Evolutionary conservation across 2,113 vertebrate genomes (phyloP), one percentile per base, ranked within the genome.

Genomic region (Anseranas semipalmata): DNA sequence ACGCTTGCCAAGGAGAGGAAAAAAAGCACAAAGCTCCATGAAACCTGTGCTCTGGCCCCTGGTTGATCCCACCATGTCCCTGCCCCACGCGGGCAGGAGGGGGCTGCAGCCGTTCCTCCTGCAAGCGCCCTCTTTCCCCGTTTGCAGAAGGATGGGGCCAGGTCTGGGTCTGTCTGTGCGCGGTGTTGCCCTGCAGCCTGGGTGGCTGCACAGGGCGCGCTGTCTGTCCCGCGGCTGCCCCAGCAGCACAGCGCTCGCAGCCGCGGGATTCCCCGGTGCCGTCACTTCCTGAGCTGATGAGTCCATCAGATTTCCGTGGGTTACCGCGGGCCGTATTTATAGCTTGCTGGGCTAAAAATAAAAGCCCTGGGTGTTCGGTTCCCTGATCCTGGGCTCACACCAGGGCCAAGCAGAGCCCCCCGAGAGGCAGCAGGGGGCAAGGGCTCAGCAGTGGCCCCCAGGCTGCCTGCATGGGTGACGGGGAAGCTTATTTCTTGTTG

Each of bases 291-390:
- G 0, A 37, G 46, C 90, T 12, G 7, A 70, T 80, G 48, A 3
- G 3, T 48, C 9, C 0, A 70, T 89, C 67, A 1, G 62, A 76
- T 93, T 88, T 75, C 78, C 3, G 0, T 41, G 71, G 67, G 81
- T 66, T 45, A n/a, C 90, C 1, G 0, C 35, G 50, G 56, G 39
- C 46, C 84, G 24, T 91, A 90, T 93, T 94, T 92, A 85, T 53
- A 93, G 77, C 20, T 66, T 15, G 13, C 45, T 45, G 62, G 21
- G 77, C 96, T 96, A 95, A 84, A 96, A 93, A 95, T 95, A 89
- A 60, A 77, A 67, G 21, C n/a, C 28, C 19, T 1, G 0, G 92
- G 90, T 13, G 79, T 4, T 79, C 65, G 46, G 46, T 90, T 94
- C 75, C 82, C 63, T 62, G 43, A 33, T n/a, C 17, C 11, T 87